Conservation (phyloP, 2,797 vertebrate species). For the Menidia menidia region DNA sequence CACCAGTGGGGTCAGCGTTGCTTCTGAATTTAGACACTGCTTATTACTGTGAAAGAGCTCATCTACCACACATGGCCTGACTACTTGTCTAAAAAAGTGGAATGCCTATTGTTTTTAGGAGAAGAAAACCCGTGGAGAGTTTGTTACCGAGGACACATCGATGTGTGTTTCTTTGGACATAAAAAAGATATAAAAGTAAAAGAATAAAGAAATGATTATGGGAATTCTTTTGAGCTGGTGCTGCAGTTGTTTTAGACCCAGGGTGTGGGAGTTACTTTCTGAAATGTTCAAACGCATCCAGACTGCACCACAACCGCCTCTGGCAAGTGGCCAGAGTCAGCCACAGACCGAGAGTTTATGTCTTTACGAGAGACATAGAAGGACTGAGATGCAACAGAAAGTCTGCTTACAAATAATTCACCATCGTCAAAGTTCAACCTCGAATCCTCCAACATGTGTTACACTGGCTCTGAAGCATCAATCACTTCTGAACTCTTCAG, state of each 20-base stretch:
- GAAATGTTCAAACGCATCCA: slow-evolving; percentile 65
- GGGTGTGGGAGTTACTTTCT: slow-evolving; percentile 62
- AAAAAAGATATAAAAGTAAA: slow-evolving; percentile 15
- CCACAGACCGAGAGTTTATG: slow-evolving; percentile 46
- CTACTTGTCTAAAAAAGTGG: slow-evolving; percentile 21
- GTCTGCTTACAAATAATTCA: slow-evolving; percentile 43
- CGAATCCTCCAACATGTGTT: slow-evolving; percentile 25
- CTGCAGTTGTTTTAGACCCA: slow-evolving; percentile 67
- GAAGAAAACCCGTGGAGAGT: slow-evolving; percentile 37
- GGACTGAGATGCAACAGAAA: slow-evolving; percentile 13
- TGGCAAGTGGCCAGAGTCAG: slow-evolving; percentile 34
- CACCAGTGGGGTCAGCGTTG: slow-evolving; percentile 46
- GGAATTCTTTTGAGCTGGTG: slow-evolving; percentile 60
- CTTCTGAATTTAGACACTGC: slow-evolving; percentile 64
- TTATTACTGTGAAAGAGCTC: slow-evolving; percentile 57
- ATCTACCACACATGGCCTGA: slow-evolving; percentile 44
- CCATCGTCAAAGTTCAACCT: slow-evolving; percentile 40
- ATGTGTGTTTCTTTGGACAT: slow-evolving; percentile 42
- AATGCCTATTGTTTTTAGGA: slow-evolving; percentile 62
- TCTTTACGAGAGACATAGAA: slow-evolving; percentile 28
- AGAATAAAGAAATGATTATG: slow-evolving; percentile 41
- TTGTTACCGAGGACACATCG: slow-evolving; percentile 31
- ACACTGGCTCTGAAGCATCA: slow-evolving; percentile 31
- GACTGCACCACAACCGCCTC: slow-evolving; percentile 32
- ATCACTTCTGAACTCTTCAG: slow-evolving; percentile 35